Conservation (phyloP, 2,888 invertebrate genomes). For the Abrostola tripartita region DNA sequence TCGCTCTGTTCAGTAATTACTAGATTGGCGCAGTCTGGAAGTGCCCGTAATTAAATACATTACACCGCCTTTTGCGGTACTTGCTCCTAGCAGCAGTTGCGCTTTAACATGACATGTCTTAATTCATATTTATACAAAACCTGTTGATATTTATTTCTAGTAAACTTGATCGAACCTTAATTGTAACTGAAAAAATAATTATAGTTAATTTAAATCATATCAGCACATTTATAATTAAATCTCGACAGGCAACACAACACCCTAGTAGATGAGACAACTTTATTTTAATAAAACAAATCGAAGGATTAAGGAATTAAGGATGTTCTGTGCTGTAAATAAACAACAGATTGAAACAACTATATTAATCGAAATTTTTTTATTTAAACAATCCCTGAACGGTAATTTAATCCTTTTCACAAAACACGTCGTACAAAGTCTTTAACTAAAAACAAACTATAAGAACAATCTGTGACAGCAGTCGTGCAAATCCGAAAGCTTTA, state of each 20-base stretch:
- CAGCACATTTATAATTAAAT: too few species aligned
- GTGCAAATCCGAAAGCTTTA: conserved; percentile 76
- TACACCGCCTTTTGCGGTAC: conserved; percentile 72
- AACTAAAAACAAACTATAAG: conserved; percentile 60
- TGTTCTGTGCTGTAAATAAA: not conserved
- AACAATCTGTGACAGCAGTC: conserved; percentile 67
- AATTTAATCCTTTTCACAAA: not conserved
- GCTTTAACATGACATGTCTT: conserved; percentile 17
- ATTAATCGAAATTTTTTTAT: too few species aligned
- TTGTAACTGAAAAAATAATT: too few species aligned
- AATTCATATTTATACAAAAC: conserved; percentile 26
- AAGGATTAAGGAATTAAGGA: not conserved
- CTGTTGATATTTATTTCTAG: not conserved
- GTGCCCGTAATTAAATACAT: conserved; percentile 85
- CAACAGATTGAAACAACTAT: not conserved
- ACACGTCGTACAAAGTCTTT: conserved; percentile 16
- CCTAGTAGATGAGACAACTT: too few species aligned
- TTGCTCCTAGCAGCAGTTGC: conserved; percentile 27
- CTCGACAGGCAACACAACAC: too few species aligned
- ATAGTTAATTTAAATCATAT: too few species aligned
- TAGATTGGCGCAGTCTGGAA: conserved; percentile 82
- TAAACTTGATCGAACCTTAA: too few species aligned
- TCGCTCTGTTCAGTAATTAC: conserved; percentile 82
- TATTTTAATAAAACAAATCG: too few species aligned
- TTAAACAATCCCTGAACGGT: not conserved